Evolutionary conservation across 2,113 vertebrate genomes (phyloP).

Genomic region (Elaphurus davidianus): DNA sequence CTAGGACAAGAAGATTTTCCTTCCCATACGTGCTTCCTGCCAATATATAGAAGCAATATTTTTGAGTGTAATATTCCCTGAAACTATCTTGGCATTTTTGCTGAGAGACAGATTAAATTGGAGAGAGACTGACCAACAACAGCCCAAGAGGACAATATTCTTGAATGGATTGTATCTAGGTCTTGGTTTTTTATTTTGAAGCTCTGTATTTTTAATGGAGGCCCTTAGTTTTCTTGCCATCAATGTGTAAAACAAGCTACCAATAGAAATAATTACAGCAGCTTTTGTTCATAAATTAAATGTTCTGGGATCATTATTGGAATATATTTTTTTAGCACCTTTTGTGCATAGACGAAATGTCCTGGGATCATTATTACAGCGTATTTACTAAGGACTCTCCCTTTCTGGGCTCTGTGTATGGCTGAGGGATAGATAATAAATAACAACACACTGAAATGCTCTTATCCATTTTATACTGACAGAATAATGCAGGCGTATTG

Average conservation of each 20-base stretch:
- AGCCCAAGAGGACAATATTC: neutral
- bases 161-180: neutral
- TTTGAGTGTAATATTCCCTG: slow-evolving; percentile 29
- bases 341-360: neutral
- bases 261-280: slow-evolving; percentile 6
- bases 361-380: neutral
- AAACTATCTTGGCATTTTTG: slow-evolving; percentile 28
- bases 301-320: neutral
- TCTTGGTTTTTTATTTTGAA: slow-evolving; percentile 7
- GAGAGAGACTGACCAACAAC: neutral
- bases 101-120: slow-evolving; percentile 34
- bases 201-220: neutral
- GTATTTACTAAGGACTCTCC: neutral
- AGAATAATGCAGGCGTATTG: neutral
- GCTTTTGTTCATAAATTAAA: slow-evolving; percentile 20
- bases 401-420: neutral
- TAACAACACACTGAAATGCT: neutral
- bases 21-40: slow-evolving; percentile 29
- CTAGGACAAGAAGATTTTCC: slow-evolving; percentile 41
- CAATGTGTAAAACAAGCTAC: neutral
- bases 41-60: slow-evolving; percentile 34
- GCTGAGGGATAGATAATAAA: neutral
- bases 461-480: neutral
- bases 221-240: slow-evolving; percentile 24
- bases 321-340: neutral